These are phyloP conservation scores for Esox niger DNA, from an alignment of 2,113 vertebrate species.

Conservation along the genomic window DNA sequence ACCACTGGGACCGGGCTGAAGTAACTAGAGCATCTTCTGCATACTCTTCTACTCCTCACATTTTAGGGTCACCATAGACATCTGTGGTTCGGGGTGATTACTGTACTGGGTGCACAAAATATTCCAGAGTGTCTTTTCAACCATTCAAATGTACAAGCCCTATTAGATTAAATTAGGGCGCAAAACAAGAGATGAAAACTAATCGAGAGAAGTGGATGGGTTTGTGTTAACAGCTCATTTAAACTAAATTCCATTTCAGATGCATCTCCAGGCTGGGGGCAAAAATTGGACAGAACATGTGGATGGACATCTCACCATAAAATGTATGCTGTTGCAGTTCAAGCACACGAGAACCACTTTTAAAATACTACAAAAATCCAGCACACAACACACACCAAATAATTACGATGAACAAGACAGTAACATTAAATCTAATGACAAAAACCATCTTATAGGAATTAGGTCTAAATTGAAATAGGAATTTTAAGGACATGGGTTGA, in stretches of 20 bases:
- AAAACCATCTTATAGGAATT: too few species aligned
- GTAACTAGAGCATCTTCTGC: neutral
- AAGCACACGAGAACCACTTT: neutral
- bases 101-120: neutral
- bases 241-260: neutral
- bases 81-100: neutral
- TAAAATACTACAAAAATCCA: neutral
- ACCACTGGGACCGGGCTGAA: constrained; percentile 26
- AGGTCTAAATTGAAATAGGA: too few species aligned
- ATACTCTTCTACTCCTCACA: neutral
- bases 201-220: neutral
- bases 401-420: too few species aligned
- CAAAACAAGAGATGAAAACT: neutral
- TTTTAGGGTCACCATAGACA: neutral
- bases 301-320: neutral
- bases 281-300: neutral
- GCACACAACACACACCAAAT: too few species aligned
- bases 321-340: neutral
- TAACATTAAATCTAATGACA: too few species aligned
- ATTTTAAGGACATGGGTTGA: too few species aligned
- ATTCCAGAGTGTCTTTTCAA: neutral
- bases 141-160: neutral
- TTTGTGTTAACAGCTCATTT: constrained; percentile 1
- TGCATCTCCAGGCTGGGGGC: neutral
- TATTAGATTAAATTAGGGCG: neutral